Conservation (phyloP, 1,140 invertebrate genomes). For the Bombus impatiens region DNA sequence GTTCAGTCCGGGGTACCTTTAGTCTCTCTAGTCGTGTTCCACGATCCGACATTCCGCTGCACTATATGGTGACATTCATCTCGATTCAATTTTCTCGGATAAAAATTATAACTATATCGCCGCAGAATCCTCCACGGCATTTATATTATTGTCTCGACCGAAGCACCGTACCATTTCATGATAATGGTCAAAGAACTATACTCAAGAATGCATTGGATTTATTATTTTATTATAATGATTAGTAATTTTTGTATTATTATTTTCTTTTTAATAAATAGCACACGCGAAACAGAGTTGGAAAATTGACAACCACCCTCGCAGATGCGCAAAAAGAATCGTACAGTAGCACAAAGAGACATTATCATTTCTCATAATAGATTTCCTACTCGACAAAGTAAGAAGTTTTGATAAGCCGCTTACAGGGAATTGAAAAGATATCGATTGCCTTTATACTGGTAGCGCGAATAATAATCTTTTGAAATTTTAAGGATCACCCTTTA, state of each 20-base stretch:
- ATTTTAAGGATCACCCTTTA: slow-evolving; percentile 17
- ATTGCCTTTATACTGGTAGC: background rate
- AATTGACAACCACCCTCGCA: background rate
- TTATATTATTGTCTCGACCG: background rate
- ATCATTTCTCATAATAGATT: background rate
- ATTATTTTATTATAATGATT: background rate
- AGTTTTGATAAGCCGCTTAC: slow-evolving; percentile 37
- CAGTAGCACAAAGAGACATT: background rate
- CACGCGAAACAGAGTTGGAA: too few species aligned
- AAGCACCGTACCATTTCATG: too few species aligned
- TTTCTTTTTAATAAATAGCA: background rate
- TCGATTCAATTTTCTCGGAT: slow-evolving; percentile 56
- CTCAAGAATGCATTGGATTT: background rate
- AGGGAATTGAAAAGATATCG: slow-evolving; percentile 28
- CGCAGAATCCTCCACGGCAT: too few species aligned
- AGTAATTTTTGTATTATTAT: background rate
- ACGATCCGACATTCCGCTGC: slow-evolving; percentile 36
- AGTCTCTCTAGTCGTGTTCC: slow-evolving; percentile 41
- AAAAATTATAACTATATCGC: slow-evolving; percentile 59
- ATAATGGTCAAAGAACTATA: background rate
- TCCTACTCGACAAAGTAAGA: background rate
- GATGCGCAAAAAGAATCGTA: background rate
- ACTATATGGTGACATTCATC: slow-evolving; percentile 46
- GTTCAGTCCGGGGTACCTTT: slow-evolving; percentile 62
- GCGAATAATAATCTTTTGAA: slow-evolving; percentile 7